phyloP scores from a whole-genome alignment of 2,797 vertebrate species.

The Phoxinus dragarum region DNA sequence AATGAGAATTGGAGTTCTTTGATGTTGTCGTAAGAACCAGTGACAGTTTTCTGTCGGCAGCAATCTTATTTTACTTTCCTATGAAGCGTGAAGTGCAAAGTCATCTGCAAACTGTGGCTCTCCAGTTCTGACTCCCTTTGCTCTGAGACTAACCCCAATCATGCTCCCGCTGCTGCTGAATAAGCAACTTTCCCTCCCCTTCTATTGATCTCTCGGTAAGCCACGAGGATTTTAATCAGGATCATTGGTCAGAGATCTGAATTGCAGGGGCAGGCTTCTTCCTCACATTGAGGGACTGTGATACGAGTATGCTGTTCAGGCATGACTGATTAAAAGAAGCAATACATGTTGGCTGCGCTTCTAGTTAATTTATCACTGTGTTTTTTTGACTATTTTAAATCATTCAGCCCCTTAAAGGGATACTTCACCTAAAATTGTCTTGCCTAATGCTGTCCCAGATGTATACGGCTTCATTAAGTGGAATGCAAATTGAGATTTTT shows the following conservation, averaged over 20 bases:
- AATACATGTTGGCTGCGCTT: slow-evolving; percentile 6
- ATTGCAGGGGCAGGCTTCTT: slow-evolving; percentile 45
- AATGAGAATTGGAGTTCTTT: slow-evolving; percentile 51
- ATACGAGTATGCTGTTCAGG: slow-evolving; percentile 17
- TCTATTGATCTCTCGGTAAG: slow-evolving; percentile 56
- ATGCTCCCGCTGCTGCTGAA: slow-evolving; percentile 54
- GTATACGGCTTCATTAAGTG: not conserved
- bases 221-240: slow-evolving; percentile 62
- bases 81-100: slow-evolving; percentile 50
- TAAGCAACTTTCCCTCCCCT: slow-evolving; percentile 51
- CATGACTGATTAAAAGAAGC: slow-evolving; percentile 18
- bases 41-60: slow-evolving; percentile 53
- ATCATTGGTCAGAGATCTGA: slow-evolving; percentile 62
- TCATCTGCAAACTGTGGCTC: slow-evolving; percentile 53
- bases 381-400: not conserved
- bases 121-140: slow-evolving; percentile 49
- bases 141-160: slow-evolving; percentile 56
- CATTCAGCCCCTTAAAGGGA: not conserved
- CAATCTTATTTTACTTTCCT: slow-evolving; percentile 53
- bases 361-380: not conserved
- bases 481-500: not conserved
- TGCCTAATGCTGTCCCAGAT: not conserved
- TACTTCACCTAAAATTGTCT: not conserved
- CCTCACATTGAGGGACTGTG: slow-evolving; percentile 21
- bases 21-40: slow-evolving; percentile 23